Evolutionary conservation across 2,888 invertebrate species (phyloP), one percentile per base, ranked within the genome.

Genomic region (Syrphus vitripennis): DNA sequence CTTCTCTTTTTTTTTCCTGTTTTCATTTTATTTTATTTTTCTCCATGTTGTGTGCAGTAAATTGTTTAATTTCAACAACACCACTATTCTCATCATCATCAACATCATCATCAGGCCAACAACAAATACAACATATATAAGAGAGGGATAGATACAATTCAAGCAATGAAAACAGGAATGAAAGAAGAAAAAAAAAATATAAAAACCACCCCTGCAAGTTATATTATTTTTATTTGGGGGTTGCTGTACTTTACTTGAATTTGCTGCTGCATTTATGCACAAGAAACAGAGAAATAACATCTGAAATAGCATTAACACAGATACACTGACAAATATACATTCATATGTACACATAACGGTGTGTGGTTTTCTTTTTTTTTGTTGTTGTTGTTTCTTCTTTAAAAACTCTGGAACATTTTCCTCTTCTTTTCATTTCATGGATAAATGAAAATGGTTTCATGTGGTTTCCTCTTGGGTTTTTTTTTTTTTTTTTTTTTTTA

Each of bases 401-500:
- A 50, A 67, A n/a, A 67, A 67, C 50, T 67, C 72, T 75, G 61
- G 50, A 70, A 83, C 63, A 75, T 81, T 84, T 81, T 84, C 71
- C 84, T 84, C 76, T 80, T 84, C 50, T 74, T 82, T 82, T 78
- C 74, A 78, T 78, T 86, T n/a, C n/a, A n/a, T 82, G 61, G 67
- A 77, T 67, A 82, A 86, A 82, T 86, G 81, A 67, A 81, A 86
- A 86, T 77, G 82, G 77, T 74, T 82, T 86, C 59, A 74, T 86
- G 82, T 55, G 86, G 86, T 81, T 86, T 86, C 48, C 70, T 81
- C 59, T 61, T 75, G 21, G n/a, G n/a, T n/a, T 63, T 65, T 26
- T 45, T 16, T 45, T 16, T 40, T 40, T 29, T 26, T 40, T 40
- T 57, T 42, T 69, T 42, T 65, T 63, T 26, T 48, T 53, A 63